Base-by-base conservation (phyloP, 2,797 vertebrate species). In the Acropternis orthonyx region DNA sequence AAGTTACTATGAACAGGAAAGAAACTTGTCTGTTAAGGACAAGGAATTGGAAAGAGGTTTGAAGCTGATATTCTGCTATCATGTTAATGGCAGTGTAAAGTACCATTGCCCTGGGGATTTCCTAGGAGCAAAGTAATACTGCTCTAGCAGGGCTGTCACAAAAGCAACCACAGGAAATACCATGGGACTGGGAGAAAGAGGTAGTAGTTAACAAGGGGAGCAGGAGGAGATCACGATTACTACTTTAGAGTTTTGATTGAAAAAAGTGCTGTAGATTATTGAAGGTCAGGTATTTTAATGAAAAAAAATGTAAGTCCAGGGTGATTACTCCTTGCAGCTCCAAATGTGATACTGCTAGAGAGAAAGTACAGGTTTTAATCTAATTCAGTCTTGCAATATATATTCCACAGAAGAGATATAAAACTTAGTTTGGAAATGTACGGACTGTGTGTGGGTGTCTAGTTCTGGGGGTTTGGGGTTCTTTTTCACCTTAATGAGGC, bases 401-500 rank as follows among this genome's bases (percentile, higher is more conserved):
- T 49, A n/a, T 41, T 26, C 28, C n/a, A 66, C 9, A 71, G 6
- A n/a, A 87, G 27, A 94, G 14, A 39, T 8, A 14, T 8, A 58
- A 66, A 80, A 28, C 21, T 44, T 44, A 28, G 13, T 54, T 84
- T 82, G 32, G 36, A 83, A 92, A 58, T 63, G 3, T 30, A 30
- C 13, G 34, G 30, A 12, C 6, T 63, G 7, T 51, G 14, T 26
- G 14, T n/a, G n/a, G 27, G 14, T 76, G 7, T 43, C 43, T 20
- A 48, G 3, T 55, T 69, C 19, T 3, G 1, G 7, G 22, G 2
- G 43, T 65, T 46, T 1, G 22, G 15, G 8, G 14, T 6, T 19
- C 8, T 37, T 63, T 66, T n/a, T 59, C 4, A 81, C 9, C 34
- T 67, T 86, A 39, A 58, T 55, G 54, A 77, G 20, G 8, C 10